Percentiles rank a stretch among this genome's conserved stretches.
Conservation (phyloP, 2,888 invertebrate species). For the Toxonevra muliebris region DNA sequence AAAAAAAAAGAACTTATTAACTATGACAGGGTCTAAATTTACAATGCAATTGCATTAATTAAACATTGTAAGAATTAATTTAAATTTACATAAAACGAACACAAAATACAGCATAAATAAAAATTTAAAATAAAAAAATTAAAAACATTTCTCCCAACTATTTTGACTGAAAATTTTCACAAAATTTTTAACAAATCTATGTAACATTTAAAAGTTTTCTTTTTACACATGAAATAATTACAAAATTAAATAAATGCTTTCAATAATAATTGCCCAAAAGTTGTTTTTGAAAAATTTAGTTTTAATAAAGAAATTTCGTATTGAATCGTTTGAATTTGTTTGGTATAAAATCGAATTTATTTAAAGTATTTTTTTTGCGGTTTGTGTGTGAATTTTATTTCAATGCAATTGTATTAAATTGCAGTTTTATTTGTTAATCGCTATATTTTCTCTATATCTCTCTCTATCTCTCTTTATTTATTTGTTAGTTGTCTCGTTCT, state of each 20-base stretch:
- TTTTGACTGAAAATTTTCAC: too few relatives aligned
- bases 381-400: slow-evolving; percentile 26
- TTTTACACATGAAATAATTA: slow-evolving; percentile 1
- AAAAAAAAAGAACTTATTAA: slow-evolving; percentile 44
- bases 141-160: too few relatives aligned
- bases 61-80: too few relatives aligned
- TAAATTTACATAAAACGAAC: too few relatives aligned
- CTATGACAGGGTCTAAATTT: slow-evolving; percentile 40
- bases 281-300: slow-evolving; percentile 8
- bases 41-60: slow-evolving; percentile 20
- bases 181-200: too few relatives aligned
- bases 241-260: slow-evolving; percentile 38
- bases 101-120: too few relatives aligned
- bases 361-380: slow-evolving; percentile 26
- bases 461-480: slow-evolving; percentile 20
- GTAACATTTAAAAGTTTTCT: neutral
- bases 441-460: slow-evolving; percentile 19
- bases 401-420: slow-evolving; percentile 17
- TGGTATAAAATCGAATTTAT: slow-evolving; percentile 33
- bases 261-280: slow-evolving; percentile 30
- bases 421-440: slow-evolving; percentile 17
- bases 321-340: slow-evolving; percentile 24
- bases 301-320: slow-evolving; percentile 16
- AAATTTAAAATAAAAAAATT: too few relatives aligned
- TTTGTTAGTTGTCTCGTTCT: slow-evolving; percentile 26